Base-by-base conservation (phyloP, 2,113 vertebrate species). In the Merops nubicus region DNA sequence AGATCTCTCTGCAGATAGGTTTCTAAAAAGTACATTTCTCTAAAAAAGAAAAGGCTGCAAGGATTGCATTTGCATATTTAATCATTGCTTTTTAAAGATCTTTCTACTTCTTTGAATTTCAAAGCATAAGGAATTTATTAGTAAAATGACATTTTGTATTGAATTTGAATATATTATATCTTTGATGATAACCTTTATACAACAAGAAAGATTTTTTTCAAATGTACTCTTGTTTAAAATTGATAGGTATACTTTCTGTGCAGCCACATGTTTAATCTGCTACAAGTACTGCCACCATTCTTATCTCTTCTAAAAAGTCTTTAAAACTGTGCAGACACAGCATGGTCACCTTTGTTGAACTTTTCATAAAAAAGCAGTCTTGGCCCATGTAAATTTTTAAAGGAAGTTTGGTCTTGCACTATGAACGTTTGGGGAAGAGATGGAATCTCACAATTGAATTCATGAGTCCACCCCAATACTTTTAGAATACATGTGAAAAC, bases 141-240 rank as follows among this genome's bases (percentile, higher is more conserved):
- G 92, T 75, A 93, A 97, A 96, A 96, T 89, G 78, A 81, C 75
- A 93, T 96, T 94, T 96, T 95, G 19, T 91, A 80, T 96, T 96
- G 75, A 95, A 97, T 97, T 97, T 96, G 82, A 97, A 97, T 95
- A 86, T 51, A 89, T 96, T 95, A 94, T 85, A 88, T 56, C 87
- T 90, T 97, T 94, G 87, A 97, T 96, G 64, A 91, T 93, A 96
- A 95, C 70, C 88, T 97, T 96, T 95, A 85, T 72, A 56, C 86
- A 96, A 96, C 50, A 96, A 97, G 68, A 85, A 82, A 94, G 79
- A 48, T 73, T 97, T 96, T 93, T 94, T 76, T n/a, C 22, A 4
- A 21, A 80, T 69, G 64, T 82, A 88, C 38, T 95, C 57, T 97
- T 70, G 94, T 96, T 93, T 96, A 97, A 97, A 97, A 96, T 96